Percentiles rank a stretch among this genome's conserved stretches.
Evolutionary conservation across 2,797 vertebrate species (phyloP).

Genomic region (Pagetopsis macropterus): DNA sequence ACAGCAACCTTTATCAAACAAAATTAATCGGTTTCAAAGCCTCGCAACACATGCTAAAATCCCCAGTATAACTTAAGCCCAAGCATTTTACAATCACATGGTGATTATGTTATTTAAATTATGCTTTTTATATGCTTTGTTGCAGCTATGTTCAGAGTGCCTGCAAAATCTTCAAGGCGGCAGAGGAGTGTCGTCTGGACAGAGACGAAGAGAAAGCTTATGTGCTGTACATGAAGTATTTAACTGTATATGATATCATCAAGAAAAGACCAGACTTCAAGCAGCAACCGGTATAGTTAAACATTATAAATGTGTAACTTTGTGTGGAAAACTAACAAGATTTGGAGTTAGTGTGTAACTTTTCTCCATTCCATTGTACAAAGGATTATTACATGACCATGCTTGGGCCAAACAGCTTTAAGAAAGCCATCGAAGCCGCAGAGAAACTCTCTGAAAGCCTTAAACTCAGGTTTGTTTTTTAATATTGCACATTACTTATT

Average conservation of each 20-base stretch:
- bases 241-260: constrained; percentile 93
- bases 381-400: constrained; percentile 93
- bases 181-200: constrained; percentile 93
- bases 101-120: not conserved
- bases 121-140: constrained; percentile 22
- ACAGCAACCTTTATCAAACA: too few relatives aligned
- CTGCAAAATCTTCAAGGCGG: constrained; percentile 95
- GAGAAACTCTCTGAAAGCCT: constrained; percentile 97
- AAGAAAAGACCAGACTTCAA: constrained; percentile 96
- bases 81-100: not conserved
- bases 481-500: not conserved
- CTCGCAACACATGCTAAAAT: not conserved
- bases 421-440: constrained; percentile 97
- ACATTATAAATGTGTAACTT: not conserved
- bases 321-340: not conserved
- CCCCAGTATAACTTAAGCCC: not conserved
- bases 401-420: constrained; percentile 91
- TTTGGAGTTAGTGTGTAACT: not conserved
- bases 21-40: too few relatives aligned
- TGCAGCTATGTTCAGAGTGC: constrained; percentile 94
- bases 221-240: constrained; percentile 97
- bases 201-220: constrained; percentile 97
- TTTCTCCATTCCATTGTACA: constrained; percentile 31
- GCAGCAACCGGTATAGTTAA: constrained; percentile 89
- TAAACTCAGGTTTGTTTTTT: constrained; percentile 90